Conservation (phyloP, 2,797 vertebrate species). For the Momotus momota region DNA sequence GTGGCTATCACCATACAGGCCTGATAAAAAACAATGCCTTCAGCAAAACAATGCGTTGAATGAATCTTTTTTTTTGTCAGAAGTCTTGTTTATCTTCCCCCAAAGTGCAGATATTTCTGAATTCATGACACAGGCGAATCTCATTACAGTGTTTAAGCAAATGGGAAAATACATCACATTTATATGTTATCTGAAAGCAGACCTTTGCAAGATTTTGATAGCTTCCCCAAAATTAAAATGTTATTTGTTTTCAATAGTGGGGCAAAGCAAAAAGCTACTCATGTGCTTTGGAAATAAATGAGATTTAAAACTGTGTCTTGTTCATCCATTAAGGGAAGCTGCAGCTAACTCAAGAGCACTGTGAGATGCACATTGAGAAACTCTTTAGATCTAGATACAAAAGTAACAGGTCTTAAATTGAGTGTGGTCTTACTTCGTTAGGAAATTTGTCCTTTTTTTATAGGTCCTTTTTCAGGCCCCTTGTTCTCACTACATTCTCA, state of each 20-base stretch:
- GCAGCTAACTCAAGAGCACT: not conserved
- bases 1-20: slow-evolving; percentile 86
- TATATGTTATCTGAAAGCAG: not conserved
- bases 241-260: not conserved
- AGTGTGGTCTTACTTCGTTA: slow-evolving; percentile 46
- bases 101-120: not conserved
- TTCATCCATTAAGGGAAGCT: not conserved
- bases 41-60: slow-evolving; percentile 84
- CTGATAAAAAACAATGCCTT: slow-evolving; percentile 83
- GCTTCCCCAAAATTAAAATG: not conserved
- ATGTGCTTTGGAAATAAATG: not conserved
- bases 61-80: slow-evolving; percentile 84
- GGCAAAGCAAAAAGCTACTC: not conserved
- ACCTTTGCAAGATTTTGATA: not conserved
- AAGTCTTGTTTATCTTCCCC: slow-evolving; percentile 77
- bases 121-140: not conserved
- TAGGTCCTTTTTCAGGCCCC: slow-evolving; percentile 78
- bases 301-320: not conserved
- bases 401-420: slow-evolving; percentile 53
- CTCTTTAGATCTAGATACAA: slow-evolving; percentile 1
- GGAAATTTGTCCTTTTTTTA: slow-evolving; percentile 79
- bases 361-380: not conserved
- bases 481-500: slow-evolving; percentile 82
- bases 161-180: not conserved
- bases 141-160: not conserved